Conservation (phyloP, 2,113 vertebrate genomes). For the Solea solea region DNA sequence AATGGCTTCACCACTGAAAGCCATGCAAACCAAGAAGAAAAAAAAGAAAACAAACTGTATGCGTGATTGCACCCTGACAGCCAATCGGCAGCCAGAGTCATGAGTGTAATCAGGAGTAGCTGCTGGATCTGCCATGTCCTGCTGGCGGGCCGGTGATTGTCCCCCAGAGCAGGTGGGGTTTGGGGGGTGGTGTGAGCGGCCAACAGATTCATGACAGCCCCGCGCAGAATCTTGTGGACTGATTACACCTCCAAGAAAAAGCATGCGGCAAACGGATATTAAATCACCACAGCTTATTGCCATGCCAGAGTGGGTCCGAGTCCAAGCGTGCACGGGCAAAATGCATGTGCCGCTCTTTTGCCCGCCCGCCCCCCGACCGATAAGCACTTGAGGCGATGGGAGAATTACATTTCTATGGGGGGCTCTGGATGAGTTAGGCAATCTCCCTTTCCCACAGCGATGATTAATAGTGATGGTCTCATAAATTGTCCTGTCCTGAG, state of each 20-base stretch:
- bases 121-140: conserved; percentile 48
- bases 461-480: conserved; percentile 73
- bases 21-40: neutral
- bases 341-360: conserved; percentile 42
- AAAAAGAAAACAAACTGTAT: conserved; percentile 30
- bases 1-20: conserved; percentile 2
- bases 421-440: conserved; percentile 59
- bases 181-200: neutral
- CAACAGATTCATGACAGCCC: conserved; percentile 66
- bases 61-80: conserved; percentile 49
- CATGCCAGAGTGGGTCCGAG: conserved; percentile 40
- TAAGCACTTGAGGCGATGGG: conserved; percentile 59
- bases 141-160: conserved; percentile 67
- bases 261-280: conserved; percentile 74
- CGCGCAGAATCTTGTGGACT: conserved; percentile 65
- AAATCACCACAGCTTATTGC: conserved; percentile 77
- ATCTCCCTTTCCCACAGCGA: conserved; percentile 43
- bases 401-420: conserved; percentile 68
- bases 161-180: conserved; percentile 39
- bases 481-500: conserved; percentile 57
- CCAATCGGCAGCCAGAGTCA: conserved; percentile 57
- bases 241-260: conserved; percentile 73
- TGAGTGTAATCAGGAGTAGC: conserved; percentile 71
- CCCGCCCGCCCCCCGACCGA: neutral
- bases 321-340: conserved; percentile 41